These are phyloP conservation scores for Amblyjoppa fuscipennis DNA, from an alignment of 2,888 invertebrate genomes.

Conservation along the genomic window DNA sequence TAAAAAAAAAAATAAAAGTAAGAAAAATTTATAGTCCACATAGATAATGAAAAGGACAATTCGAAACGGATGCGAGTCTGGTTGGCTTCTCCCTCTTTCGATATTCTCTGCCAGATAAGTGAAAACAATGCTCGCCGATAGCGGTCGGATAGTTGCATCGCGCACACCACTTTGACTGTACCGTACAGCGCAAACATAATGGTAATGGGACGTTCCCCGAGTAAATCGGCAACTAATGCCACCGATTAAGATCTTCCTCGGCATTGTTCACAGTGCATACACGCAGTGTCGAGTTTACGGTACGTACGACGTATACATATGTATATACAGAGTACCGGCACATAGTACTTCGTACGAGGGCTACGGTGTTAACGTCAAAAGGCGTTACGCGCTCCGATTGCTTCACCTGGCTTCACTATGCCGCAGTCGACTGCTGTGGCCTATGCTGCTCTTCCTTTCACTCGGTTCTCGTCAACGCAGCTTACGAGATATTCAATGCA, in stretches of 20 bases:
- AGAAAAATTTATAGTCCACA: not conserved
- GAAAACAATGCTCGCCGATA: conserved; percentile 50
- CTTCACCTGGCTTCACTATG: conserved; percentile 78
- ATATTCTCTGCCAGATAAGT: conserved; percentile 55
- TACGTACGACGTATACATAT: conserved; percentile 61
- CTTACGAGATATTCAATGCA: conserved; percentile 74
- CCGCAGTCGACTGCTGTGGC: conserved; percentile 63
- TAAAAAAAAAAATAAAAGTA: not conserved
- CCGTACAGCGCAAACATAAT: conserved; percentile 76
- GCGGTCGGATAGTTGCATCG: conserved; percentile 38
- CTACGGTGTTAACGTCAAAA: conserved; percentile 83
- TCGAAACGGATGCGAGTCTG: conserved; percentile 19
- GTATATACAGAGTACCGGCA: conserved; percentile 1
- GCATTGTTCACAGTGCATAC: conserved; percentile 76
- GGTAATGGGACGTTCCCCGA: conserved; percentile 77
- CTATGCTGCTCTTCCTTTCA: conserved; percentile 48
- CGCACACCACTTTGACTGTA: not conserved
- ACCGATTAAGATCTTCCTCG: conserved; percentile 81
- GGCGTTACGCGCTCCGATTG: conserved; percentile 80
- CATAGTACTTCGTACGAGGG: conserved; percentile 67
- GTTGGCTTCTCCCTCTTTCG: not conserved
- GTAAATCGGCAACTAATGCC: conserved; percentile 80
- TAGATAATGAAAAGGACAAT: conserved; percentile 5
- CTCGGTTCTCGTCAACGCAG: conserved; percentile 70
- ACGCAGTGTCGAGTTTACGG: conserved; percentile 73